Evolutionary conservation across 2,113 vertebrate species (phyloP).

Genomic region (Phylloscopus trochiloides): DNA sequence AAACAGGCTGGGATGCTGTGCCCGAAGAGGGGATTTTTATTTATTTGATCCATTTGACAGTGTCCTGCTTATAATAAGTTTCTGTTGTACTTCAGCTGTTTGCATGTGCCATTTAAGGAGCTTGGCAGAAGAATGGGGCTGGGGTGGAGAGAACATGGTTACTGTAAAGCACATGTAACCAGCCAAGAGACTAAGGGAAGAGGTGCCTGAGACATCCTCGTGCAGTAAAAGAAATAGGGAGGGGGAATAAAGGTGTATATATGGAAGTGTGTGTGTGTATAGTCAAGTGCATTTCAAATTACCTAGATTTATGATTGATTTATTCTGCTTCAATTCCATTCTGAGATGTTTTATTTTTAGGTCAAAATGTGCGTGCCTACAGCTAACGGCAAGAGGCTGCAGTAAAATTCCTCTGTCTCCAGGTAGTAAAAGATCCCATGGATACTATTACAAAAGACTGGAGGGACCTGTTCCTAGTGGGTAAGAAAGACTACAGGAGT

Average conservation of each 20-base stretch:
- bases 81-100: background rate
- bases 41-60: background rate
- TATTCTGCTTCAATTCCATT: background rate
- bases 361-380: constrained; percentile 81
- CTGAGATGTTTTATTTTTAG: constrained; percentile 62
- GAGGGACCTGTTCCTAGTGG: constrained; percentile 75
- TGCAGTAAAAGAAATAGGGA: background rate
- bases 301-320: background rate
- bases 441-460: constrained; percentile 84
- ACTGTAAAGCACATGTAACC: no score
- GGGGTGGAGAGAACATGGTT: background rate
- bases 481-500: constrained; percentile 68
- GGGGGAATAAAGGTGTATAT: background rate
- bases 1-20: background rate
- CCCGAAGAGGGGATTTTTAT: background rate
- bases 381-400: constrained; percentile 70
- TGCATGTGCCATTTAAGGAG: background rate
- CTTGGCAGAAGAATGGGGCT: background rate
- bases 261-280: background rate
- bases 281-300: background rate
- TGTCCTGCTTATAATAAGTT: background rate
- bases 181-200: no score
- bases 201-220: no score
- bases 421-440: background rate
- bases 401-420: background rate